phyloP scores from a whole-genome alignment of 1,140 invertebrate genomes.

The Armadillidium nasatum region DNA sequence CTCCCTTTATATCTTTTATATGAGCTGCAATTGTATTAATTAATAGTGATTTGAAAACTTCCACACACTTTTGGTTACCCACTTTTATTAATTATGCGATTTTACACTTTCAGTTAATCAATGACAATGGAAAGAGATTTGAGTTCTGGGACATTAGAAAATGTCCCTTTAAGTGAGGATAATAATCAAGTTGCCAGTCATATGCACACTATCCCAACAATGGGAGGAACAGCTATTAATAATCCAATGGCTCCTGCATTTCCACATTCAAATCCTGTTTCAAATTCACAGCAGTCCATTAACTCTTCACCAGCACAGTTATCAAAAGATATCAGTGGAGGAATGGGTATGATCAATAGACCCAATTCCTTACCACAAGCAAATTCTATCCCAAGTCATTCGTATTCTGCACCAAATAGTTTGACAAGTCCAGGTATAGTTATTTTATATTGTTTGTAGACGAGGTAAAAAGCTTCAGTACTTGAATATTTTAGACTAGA shows the following conservation, averaged over 20 bases:
- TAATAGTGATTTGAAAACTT: too few relatives aligned
- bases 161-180: background rate
- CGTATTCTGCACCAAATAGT: constrained; percentile 9
- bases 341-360: background rate
- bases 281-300: background rate
- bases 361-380: background rate
- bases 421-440: background rate
- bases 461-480: too few relatives aligned
- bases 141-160: constrained; percentile 2
- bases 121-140: constrained; percentile 8
- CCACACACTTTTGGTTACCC: too few relatives aligned
- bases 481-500: too few relatives aligned
- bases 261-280: background rate
- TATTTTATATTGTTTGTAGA: too few relatives aligned
- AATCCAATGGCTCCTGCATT: background rate
- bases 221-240: background rate
- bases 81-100: too few relatives aligned
- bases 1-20: too few relatives aligned
- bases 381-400: background rate
- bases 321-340: background rate
- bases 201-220: background rate
- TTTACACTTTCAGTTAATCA: background rate
- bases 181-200: background rate
- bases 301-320: background rate
- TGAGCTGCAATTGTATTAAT: too few relatives aligned